Base-by-base conservation (phyloP, 2,113 vertebrate genomes). In the Callorhinus ursinus region DNA sequence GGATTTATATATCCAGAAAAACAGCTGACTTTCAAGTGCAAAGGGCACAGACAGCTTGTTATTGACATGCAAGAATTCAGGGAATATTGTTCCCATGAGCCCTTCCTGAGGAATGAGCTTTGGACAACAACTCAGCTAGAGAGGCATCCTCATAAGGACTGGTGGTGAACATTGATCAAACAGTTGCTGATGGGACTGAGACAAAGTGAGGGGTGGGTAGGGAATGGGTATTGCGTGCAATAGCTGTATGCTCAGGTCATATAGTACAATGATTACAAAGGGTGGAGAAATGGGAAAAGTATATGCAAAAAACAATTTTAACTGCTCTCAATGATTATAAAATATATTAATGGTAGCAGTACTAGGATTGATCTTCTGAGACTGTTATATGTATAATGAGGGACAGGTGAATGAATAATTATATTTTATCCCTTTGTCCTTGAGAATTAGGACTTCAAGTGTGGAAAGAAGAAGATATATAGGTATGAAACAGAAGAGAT, bases 281-380 rank as follows among this genome's bases (percentile, higher is more conserved):
- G 28, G 18, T 81, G 16, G 81, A 42, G n/a, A 95, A 82, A 53
- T 14, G 6, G 26, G 65, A 22, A 82, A 59, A 51, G 57, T 49
- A 81, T 46, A 24, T 51, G 16, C 33, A 39, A 86, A 88, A 77
- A n/a, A 1, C 28, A 74, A 28, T 92, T 63, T 82, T 71, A 93
- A 85, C 22, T 92, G 71, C 31, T 89, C 39, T 90, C 67, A 19
- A 31, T 53, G 94, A 95, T 69, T 59, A 65, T 67, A 49, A 97
- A 94, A 53, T 93, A 59, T 31, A 49, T 71, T 53, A 36, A 81
- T 57, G 36, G 19, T 51, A 0, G 42, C 9, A 51, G 18, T 9
- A 28, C 13, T 46, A 53, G 65, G 39, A 82, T 4, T 65, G 67
- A 81, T 63, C 53, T 16, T 83, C 72, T 89, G 53, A 89, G 31